Evolutionary conservation across 2,888 invertebrate genomes (phyloP).

Genomic region (Allacma fusca): DNA sequence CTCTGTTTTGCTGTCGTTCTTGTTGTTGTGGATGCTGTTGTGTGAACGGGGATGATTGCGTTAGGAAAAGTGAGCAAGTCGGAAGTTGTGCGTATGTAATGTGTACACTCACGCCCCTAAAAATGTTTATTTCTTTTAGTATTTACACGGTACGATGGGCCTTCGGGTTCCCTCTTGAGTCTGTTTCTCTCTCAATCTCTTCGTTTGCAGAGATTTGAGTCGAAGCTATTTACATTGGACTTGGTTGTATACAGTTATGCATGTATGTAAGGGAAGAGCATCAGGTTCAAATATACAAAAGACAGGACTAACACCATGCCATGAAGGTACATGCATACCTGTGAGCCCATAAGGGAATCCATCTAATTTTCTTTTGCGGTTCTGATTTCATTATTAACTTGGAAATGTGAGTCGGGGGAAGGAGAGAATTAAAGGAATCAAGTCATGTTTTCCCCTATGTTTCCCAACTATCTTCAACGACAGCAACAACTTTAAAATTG

Average conservation of each 20-base stretch:
- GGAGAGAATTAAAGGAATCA: neutral
- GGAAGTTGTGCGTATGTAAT: constrained; percentile 16
- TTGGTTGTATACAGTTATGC: too few species aligned
- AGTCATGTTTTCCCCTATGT: neutral
- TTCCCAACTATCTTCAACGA: neutral
- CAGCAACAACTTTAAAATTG: too few species aligned
- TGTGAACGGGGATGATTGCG: neutral
- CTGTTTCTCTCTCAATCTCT: too few species aligned
- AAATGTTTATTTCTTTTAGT: constrained; percentile 9
- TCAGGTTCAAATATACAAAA: too few species aligned
- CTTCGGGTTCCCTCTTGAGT: neutral
- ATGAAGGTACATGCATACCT: neutral
- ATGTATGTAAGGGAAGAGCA: too few species aligned
- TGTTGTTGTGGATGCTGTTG: neutral
- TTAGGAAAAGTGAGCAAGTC: constrained; percentile 1
- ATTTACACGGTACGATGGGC: neutral
- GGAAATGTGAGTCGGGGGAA: constrained; percentile 13
- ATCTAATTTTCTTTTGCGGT: constrained; percentile 8
- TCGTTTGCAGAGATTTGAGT: too few species aligned
- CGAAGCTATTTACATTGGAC: too few species aligned
- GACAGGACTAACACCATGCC: too few species aligned
- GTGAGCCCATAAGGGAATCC: constrained; percentile 3
- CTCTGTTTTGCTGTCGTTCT: neutral
- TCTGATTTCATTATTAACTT: neutral
- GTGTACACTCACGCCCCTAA: constrained; percentile 5